Conservation (phyloP, 2,888 invertebrate species). For the Rapana venosa region DNA sequence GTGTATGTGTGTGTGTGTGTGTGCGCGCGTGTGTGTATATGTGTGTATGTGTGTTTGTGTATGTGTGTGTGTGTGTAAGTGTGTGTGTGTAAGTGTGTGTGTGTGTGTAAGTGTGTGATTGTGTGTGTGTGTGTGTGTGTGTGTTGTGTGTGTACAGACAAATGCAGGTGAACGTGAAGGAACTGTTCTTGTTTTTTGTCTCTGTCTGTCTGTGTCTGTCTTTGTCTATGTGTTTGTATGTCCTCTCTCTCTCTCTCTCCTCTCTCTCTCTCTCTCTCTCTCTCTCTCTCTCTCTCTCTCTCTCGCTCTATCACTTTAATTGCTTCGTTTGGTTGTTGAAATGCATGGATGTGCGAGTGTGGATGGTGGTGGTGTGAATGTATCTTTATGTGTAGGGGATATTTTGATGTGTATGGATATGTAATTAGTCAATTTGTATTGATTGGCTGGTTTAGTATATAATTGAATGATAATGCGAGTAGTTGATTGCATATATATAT, state of each 20-base stretch:
- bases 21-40: background rate
- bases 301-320: too few species aligned
- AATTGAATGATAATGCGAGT: too few species aligned
- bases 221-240: background rate
- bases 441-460: too few species aligned
- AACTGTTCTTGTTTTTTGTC: background rate
- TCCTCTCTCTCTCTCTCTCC: background rate
- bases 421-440: too few species aligned
- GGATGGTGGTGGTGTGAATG: too few species aligned
- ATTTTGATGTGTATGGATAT: too few species aligned
- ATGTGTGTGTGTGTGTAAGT: background rate
- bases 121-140: conserved; percentile 30
- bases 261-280: background rate
- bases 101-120: background rate
- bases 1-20: background rate
- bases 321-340: too few species aligned
- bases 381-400: too few species aligned
- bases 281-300: background rate
- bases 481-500: too few species aligned
- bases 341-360: too few species aligned
- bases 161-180: background rate
- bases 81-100: conserved; percentile 6
- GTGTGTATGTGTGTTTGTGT: background rate
- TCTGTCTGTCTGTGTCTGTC: background rate
- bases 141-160: conserved; percentile 7